Evolutionary conservation across 1,140 invertebrate species (phyloP), one percentile per base, ranked within the genome.

Genomic region (Lordiphosa stackelbergi): DNA sequence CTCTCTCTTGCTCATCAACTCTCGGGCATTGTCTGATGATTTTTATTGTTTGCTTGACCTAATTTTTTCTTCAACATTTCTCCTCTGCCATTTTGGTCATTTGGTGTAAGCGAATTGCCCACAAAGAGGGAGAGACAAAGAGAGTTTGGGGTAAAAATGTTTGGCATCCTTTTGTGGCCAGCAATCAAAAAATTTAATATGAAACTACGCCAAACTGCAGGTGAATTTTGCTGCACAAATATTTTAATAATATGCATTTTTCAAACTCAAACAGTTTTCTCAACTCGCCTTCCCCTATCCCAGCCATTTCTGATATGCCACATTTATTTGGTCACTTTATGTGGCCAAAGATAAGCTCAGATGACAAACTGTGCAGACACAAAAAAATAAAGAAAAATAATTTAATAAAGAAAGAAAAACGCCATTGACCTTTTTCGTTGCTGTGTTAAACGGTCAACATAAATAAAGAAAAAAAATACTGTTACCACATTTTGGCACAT

Each of bases 11-110:
- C 61, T 73, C 69, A 83, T 83, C 77, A 75, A 69, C 66, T 75
- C 71, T 65, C 6, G 6, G 48, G 56, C 73, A 53, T 66, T 72
- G 77, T 72, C 68, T 83, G 64, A 65, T 81, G 77, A 81, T 81
- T 81, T 81, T 83, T 81, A 81, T 81, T 81, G 77, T 81, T 81
- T 83, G 81, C 72, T 71, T 81, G 77, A 81, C 77, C 77, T 58
- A 81, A 72, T 81, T 81, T 74, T 74, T 59, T 42, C 53, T 66
- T 53, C 55, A 68, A 52, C 52, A 22, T 40, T 24, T 49, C 42
- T 41, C 9, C 38, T 46, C 6, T 31, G 31, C 37, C 45, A 43
- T 55, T 55, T 47, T 68, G 52, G 66, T 68, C 47, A 52, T 53
- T 53, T 68, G 54, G 12, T 65, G 52, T 63, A 19, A 8, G 24